Base-by-base conservation (phyloP, 2,797 vertebrate genomes). In the Gouania willdenowi region DNA sequence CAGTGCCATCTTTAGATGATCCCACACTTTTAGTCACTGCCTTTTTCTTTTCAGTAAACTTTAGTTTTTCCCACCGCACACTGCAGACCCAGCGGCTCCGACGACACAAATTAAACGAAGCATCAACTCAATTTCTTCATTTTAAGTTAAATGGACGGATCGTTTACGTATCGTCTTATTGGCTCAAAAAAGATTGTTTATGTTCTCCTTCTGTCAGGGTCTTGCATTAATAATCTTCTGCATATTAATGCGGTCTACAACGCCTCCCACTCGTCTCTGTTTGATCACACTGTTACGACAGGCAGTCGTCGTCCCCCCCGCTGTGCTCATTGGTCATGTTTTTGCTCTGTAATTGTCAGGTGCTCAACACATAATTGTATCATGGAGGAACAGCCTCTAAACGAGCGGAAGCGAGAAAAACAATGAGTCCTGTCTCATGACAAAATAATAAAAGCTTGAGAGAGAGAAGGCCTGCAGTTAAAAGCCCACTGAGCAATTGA, bases 291-390 rank as follows among this genome's bases (percentile, higher is more conserved):
- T 36, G 38, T 64, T 67, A 60, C 44, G 64, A 55, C 59, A 70
- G 57, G 26, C 64, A 35, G 53, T 47, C 47, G 61, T 60, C n/a
- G n/a, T n/a, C 19, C 19, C 43, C 46, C 67, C 70, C 6, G 43
- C 66, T 51, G 75, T 7, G 67, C 37, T 64, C 70, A 68, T 71
- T 48, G 54, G 40, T 77, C 66, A 66, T 66, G 65, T 73, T 69
- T 77, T 63, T 64, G 51, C 70, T 72, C 63, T 7, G 54, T 81
- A 77, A 79, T 77, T 77, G 74, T 70, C 68, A 81, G 68, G 75
- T 80, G 71, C 77, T 80, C 73, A 64, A 82, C 65, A 58, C 43
- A 49, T 66, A 74, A 77, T 68, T 73, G 68, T 54, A 75, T 79
- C 66, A 64, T 53, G 21, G 47, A 59, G 41, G 70, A 69, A 69